Conservation (phyloP, 2,888 invertebrate genomes). For the Sminthurides aquaticus region DNA sequence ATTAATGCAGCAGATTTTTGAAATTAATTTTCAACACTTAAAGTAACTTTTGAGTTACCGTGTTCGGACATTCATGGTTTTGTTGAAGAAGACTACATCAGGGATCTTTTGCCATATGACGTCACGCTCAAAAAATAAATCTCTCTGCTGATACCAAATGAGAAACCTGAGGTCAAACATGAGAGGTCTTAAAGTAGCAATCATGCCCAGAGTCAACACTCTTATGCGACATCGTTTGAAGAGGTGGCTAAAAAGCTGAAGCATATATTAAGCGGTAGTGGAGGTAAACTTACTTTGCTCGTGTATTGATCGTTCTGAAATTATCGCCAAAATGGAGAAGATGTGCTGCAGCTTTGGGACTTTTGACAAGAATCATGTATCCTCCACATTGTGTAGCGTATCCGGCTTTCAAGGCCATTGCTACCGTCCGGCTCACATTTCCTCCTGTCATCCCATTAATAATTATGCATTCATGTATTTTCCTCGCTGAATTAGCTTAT, state of each 20-base stretch:
- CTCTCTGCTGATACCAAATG: constrained; percentile 38
- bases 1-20: no score
- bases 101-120: constrained; percentile 42
- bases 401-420: constrained; percentile 30
- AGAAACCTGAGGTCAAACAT: constrained; percentile 35
- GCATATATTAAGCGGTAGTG: background rate
- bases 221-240: no score
- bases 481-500: no score
- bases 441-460: no score
- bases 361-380: constrained; percentile 35
- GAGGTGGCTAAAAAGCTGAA: background rate
- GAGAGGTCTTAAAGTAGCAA: no score
- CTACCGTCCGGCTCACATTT: constrained; percentile 25
- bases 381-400: constrained; percentile 35
- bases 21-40: no score
- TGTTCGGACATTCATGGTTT: constrained; percentile 20
- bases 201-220: no score
- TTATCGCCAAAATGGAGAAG: constrained; percentile 38
- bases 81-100: constrained; percentile 39
- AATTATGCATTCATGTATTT: no score
- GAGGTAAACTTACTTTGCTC: constrained; percentile 29
- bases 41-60: no score
- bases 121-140: constrained; percentile 33
- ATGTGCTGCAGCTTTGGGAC: constrained; percentile 17
- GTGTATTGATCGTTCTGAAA: constrained; percentile 35